phyloP scores from a whole-genome alignment of 2,113 vertebrate genomes.

The Brienomyrus brachyistius region DNA sequence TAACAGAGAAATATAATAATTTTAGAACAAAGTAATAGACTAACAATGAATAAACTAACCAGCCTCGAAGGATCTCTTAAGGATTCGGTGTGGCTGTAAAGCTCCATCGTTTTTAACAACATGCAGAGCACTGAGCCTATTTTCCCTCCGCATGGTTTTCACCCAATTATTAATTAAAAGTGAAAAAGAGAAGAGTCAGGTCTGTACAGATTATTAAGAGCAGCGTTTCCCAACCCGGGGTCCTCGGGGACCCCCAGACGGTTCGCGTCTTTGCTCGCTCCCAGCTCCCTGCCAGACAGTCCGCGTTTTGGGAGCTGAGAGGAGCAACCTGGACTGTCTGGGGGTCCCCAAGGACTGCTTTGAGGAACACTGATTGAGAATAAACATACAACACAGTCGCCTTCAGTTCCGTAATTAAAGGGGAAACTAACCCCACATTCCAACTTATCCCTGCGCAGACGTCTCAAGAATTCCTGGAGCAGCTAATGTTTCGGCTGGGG shows the following conservation, averaged over 20 bases:
- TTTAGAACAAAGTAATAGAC: background rate
- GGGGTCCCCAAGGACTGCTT: background rate
- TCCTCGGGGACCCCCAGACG: background rate
- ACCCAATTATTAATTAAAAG: background rate
- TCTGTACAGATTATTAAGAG: background rate
- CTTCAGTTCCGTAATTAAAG: background rate
- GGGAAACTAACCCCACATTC: background rate
- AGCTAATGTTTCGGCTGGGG: conserved; percentile 78
- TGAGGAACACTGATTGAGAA: background rate
- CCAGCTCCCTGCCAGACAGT: background rate
- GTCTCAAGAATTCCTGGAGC: conserved; percentile 84
- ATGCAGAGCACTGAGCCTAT: background rate
- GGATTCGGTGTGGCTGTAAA: background rate
- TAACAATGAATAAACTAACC: background rate
- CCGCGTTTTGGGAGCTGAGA: background rate
- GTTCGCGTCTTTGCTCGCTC: background rate
- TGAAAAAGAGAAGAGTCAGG: background rate
- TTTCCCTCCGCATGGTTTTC: background rate
- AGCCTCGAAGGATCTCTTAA: background rate
- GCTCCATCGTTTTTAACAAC: background rate
- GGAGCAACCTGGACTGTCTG: background rate
- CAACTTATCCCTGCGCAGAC: conserved; percentile 59
- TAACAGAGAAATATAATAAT: background rate
- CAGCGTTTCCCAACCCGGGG: background rate
- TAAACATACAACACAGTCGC: background rate